Evolutionary conservation across 2,888 invertebrate genomes (phyloP).

Genomic region (Chorisops tibialis): DNA sequence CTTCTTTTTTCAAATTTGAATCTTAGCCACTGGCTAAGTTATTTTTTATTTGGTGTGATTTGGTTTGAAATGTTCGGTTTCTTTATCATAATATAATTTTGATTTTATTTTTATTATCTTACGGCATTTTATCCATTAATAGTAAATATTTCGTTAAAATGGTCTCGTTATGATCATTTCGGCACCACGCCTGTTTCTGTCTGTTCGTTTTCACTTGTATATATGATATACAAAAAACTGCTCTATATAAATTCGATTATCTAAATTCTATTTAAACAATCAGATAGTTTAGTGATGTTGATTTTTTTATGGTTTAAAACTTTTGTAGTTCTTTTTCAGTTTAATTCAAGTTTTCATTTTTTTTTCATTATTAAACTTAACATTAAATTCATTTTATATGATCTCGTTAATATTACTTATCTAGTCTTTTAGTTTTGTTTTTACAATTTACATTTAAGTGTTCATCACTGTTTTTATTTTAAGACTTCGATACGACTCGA

Average conservation of each 20-base stretch:
- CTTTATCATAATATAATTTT: neutral
- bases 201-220: constrained; percentile 31
- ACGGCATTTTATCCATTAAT: constrained; percentile 21
- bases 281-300: neutral
- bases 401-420: neutral
- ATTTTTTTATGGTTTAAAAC: neutral
- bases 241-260: constrained; percentile 29
- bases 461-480: neutral
- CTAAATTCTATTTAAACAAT: constrained; percentile 25
- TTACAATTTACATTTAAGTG: neutral
- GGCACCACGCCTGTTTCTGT: neutral
- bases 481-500: neutral
- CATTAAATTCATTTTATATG: neutral
- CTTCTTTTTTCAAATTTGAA: no score
- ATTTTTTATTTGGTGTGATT: constrained; percentile 3
- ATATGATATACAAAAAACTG: constrained; percentile 35
- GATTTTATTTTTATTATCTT: constrained; percentile 21
- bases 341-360: constrained; percentile 3
- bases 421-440: neutral
- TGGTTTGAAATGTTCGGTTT: constrained; percentile 13
- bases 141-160: constrained; percentile 21
- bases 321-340: constrained; percentile 17
- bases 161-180: constrained; percentile 11
- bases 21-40: no score
- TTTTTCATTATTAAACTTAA: neutral